These are phyloP conservation scores for Cantharis flavilabris DNA, from an alignment of 2,888 invertebrate genomes.

Conservation along the genomic window DNA sequence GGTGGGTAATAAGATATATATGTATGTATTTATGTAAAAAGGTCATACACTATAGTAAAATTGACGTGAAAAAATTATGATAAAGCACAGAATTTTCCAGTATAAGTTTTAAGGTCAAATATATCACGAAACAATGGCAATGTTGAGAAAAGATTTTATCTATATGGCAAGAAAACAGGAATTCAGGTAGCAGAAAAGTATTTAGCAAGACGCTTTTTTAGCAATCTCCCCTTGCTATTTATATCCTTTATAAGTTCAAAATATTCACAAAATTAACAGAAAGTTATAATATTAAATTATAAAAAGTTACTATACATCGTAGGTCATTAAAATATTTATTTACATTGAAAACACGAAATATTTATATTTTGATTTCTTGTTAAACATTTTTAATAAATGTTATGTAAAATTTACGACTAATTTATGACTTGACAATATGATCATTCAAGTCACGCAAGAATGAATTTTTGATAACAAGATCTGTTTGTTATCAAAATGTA, in stretches of 20 bases:
- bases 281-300: background rate
- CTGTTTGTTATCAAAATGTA: background rate
- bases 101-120: background rate
- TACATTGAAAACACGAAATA: too few species aligned
- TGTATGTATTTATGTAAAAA: background rate
- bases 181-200: background rate
- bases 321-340: background rate
- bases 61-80: background rate
- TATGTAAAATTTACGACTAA: background rate
- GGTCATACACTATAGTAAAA: background rate
- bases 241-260: background rate
- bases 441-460: background rate
- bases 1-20: background rate
- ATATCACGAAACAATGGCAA: background rate
- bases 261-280: background rate
- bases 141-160: background rate
- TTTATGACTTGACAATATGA: background rate
- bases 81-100: background rate
- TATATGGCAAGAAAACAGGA: background rate
- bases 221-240: background rate
- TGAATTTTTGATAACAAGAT: background rate
- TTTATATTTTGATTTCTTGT: background rate
- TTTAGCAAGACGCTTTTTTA: background rate
- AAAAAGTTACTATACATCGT: background rate
- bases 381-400: background rate